These are phyloP conservation scores for Caenorhabditis auriculariae DNA, from an alignment of 2,888 invertebrate species.

Conservation along the genomic window DNA sequence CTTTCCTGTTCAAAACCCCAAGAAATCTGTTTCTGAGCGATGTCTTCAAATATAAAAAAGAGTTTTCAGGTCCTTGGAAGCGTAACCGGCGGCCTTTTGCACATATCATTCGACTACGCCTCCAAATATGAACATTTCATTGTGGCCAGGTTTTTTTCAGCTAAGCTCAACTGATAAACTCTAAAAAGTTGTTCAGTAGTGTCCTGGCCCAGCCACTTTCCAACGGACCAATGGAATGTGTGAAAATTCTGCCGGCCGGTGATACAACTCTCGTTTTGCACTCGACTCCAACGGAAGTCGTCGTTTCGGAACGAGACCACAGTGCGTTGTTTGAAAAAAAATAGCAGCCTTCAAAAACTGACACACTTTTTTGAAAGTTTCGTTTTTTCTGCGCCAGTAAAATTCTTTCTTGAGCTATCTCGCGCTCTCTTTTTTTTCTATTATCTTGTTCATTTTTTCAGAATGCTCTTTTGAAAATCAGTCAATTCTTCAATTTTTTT, in stretches of 20 bases:
- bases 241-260: slow-evolving; percentile 31
- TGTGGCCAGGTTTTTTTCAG: slow-evolving; percentile 12
- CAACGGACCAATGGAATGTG: slow-evolving; percentile 24
- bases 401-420: neutral
- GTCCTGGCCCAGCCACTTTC: slow-evolving; percentile 33
- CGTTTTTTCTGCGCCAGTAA: neutral
- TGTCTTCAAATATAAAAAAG: neutral
- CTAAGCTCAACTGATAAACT: neutral
- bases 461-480: neutral
- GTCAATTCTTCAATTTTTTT: neutral
- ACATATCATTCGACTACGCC: slow-evolving; percentile 33
- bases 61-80: slow-evolving; percentile 32
- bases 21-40: too few species aligned
- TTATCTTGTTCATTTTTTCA: neutral
- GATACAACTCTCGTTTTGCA: slow-evolving; percentile 31
- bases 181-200: slow-evolving; percentile 6
- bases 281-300: slow-evolving; percentile 29
- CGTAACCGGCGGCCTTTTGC: slow-evolving; percentile 35
- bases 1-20: too few species aligned
- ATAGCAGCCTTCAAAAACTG: too few species aligned
- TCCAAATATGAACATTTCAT: slow-evolving; percentile 32
- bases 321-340: slow-evolving; percentile 1
- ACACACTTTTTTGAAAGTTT: neutral
- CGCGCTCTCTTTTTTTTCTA: neutral
- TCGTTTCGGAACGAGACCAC: slow-evolving; percentile 37